Evolutionary conservation across 2,888 invertebrate species (phyloP).

Genomic region (Uropetala carovei): DNA sequence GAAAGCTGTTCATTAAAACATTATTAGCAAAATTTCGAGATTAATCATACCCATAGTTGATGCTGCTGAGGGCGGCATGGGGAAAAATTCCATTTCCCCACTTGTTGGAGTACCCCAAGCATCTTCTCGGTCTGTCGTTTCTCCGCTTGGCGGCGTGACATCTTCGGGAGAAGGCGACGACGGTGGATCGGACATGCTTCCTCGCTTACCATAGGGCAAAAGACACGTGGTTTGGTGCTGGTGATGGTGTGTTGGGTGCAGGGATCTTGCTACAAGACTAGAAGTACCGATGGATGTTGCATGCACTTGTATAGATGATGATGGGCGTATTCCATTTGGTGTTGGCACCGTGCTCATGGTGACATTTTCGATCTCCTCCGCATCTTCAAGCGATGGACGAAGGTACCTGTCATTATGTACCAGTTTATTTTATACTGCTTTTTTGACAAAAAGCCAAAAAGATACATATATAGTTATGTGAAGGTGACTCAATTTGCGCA

Average conservation of each 20-base stretch:
- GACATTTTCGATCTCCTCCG: neutral
- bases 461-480: too few species aligned
- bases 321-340: slow-evolving; percentile 74
- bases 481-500: too few species aligned
- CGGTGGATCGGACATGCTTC: slow-evolving; percentile 52
- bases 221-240: slow-evolving; percentile 27
- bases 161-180: slow-evolving; percentile 75
- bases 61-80: slow-evolving; percentile 26
- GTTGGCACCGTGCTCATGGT: slow-evolving; percentile 66
- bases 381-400: neutral
- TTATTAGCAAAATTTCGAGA: neutral
- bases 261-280: neutral
- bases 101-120: slow-evolving; percentile 94
- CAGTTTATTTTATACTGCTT: too few species aligned
- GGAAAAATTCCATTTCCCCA: slow-evolving; percentile 74
- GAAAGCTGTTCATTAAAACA: neutral
- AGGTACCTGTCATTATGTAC: neutral
- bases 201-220: slow-evolving; percentile 45
- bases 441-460: too few species aligned
- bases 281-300: neutral
- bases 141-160: slow-evolving; percentile 90
- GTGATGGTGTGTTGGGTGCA: slow-evolving; percentile 38
- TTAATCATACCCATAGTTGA: slow-evolving; percentile 35
- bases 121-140: slow-evolving; percentile 90
- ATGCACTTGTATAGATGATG: slow-evolving; percentile 72